Conservation (phyloP, 2,113 vertebrate genomes). For the Protobothrops mucrosquamatus region DNA sequence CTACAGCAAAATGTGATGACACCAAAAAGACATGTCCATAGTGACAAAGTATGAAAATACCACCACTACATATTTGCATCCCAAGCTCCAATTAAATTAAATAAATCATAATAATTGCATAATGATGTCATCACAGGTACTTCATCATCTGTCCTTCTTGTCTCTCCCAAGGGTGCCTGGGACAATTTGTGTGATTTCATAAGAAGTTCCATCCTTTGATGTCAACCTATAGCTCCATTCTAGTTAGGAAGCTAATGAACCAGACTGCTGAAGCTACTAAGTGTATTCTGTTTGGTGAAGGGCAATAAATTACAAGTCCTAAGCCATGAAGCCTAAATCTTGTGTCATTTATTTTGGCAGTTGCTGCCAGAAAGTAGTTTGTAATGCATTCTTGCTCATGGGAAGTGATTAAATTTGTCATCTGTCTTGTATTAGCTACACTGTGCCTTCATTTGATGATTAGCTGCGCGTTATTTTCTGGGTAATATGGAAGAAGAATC, state of each 20-base stretch:
- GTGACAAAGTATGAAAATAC: neutral
- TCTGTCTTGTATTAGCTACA: conserved; percentile 58
- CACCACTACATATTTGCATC: neutral
- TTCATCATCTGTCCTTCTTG: neutral
- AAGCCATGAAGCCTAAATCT: rapidly evolving
- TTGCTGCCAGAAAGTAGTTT: conserved; percentile 37
- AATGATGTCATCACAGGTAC: neutral
- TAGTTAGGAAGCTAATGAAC: neutral
- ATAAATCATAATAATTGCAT: neutral
- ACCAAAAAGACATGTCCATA: neutral
- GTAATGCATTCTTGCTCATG: rapidly evolving
- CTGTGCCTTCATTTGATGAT: neutral
- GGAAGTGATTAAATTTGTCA: conserved; percentile 30
- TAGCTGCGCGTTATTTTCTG: conserved; percentile 11
- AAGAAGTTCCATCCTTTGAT: rapidly evolving
- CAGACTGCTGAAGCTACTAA: rapidly evolving
- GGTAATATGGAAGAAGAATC: neutral
- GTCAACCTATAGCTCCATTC: neutral
- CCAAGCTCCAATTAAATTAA: neutral
- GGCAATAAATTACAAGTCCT: neutral
- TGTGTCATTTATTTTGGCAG: conserved; percentile 32
- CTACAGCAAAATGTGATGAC: neutral
- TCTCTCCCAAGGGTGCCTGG: neutral
- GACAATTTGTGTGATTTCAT: neutral
- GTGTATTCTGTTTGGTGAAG: neutral